Conservation (phyloP, 2,888 invertebrate species). For the Cybosia mesomella region DNA sequence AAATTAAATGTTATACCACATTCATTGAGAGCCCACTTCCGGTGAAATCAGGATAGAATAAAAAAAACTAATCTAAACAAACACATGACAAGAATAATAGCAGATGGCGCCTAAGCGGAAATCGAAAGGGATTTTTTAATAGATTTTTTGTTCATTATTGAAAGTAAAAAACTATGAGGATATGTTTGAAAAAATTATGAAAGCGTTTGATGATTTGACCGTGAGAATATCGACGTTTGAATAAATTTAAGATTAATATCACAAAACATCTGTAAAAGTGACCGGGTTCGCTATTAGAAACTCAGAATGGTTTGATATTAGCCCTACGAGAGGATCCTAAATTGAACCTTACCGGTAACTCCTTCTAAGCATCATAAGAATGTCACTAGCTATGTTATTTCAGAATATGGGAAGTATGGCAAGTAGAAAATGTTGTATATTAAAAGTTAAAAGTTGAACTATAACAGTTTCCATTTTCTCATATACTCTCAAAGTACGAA, state of each 20-base stretch:
- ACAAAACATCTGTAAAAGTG: neutral
- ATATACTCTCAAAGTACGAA: too few species aligned
- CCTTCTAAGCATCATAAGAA: neutral
- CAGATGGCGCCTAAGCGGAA: constrained; percentile 86
- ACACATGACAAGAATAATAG: constrained; percentile 77
- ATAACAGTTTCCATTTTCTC: too few species aligned
- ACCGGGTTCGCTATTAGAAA: neutral
- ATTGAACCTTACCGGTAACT: neutral
- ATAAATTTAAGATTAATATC: constrained; percentile 12
- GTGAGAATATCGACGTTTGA: constrained; percentile 50
- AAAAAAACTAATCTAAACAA: constrained; percentile 78
- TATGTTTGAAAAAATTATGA: constrained; percentile 69
- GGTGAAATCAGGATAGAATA: constrained; percentile 74
- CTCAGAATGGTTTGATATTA: neutral
- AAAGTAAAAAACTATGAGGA: constrained; percentile 74
- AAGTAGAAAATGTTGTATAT: too few species aligned
- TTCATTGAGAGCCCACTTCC: constrained; percentile 72
- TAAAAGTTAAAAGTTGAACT: too few species aligned
- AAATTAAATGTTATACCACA: constrained; percentile 71
- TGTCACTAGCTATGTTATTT: neutral
- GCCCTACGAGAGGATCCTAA: neutral
- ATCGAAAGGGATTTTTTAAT: constrained; percentile 82
- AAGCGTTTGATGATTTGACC: constrained; percentile 63
- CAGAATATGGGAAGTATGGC: too few species aligned
- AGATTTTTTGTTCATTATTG: constrained; percentile 61